Evolutionary conservation across 2,888 invertebrate genomes (phyloP).

Genomic region (Mycogona germanica): DNA sequence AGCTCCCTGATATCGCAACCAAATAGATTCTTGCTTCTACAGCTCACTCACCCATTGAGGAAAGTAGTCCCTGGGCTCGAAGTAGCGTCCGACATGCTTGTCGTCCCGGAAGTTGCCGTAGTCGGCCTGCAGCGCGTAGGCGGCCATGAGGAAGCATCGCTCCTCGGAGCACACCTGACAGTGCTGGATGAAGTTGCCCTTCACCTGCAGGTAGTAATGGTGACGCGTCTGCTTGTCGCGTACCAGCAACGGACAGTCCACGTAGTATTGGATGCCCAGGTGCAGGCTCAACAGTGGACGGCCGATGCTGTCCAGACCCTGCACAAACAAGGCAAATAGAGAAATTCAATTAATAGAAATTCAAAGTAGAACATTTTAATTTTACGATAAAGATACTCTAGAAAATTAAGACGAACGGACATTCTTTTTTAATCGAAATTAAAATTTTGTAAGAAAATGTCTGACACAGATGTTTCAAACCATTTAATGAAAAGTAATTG

Average conservation of each 20-base stretch:
- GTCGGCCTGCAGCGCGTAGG: conserved; percentile 84
- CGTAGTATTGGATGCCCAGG: conserved; percentile 86
- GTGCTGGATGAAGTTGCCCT: conserved; percentile 58
- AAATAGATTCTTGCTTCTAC: too few relatives aligned
- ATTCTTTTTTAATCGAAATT: too few relatives aligned
- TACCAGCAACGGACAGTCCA: conserved; percentile 77
- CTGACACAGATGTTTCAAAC: too few relatives aligned
- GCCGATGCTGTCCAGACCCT: conserved; percentile 83
- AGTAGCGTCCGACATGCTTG: conserved; percentile 40
- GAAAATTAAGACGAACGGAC: too few relatives aligned
- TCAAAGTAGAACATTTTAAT: too few relatives aligned
- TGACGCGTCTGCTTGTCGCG: conserved; percentile 84
- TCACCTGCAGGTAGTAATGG: conserved; percentile 89
- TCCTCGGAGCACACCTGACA: conserved; percentile 35
- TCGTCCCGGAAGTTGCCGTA: conserved; percentile 62
- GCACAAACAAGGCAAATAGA: too few relatives aligned
- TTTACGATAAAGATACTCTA: too few relatives aligned
- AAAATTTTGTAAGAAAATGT: too few relatives aligned
- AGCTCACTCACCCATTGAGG: conserved; percentile 44
- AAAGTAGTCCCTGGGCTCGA: conserved; percentile 75
- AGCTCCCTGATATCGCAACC: too few relatives aligned
- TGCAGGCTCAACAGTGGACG: conserved; percentile 78
- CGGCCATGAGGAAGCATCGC: conserved; percentile 60
- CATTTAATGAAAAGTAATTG: too few relatives aligned
- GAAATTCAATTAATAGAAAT: conserved; percentile 29